Percentiles rank a stretch among this genome's conserved stretches.
phyloP scores from a whole-genome alignment of 2,113 vertebrate species.

The Melospiza georgiana region DNA sequence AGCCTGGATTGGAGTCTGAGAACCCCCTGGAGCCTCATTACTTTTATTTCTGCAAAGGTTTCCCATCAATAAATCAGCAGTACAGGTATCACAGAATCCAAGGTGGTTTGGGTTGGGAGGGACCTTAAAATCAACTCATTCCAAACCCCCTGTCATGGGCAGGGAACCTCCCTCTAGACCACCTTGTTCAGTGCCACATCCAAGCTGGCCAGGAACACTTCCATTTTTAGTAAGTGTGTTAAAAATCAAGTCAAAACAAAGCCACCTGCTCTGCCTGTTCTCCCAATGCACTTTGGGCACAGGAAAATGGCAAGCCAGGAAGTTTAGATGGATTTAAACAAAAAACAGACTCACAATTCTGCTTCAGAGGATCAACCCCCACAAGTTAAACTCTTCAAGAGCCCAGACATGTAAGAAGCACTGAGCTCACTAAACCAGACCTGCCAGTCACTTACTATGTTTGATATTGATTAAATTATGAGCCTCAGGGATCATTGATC shows the following conservation, averaged over 20 bases:
- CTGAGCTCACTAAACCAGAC: neutral
- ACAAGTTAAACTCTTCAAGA: neutral
- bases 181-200: neutral
- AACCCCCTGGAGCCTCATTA: neutral
- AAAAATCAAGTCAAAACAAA: neutral
- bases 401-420: neutral
- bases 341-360: neutral
- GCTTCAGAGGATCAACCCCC: neutral
- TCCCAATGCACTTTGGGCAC: neutral
- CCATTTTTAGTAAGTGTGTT: neutral
- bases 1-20: neutral
- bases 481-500: neutral
- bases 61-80: neutral
- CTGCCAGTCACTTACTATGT: neutral
- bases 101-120: neutral
- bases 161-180: neutral
- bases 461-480: neutral
- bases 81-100: neutral
- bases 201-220: neutral
- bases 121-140: neutral
- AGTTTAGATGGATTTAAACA: neutral
- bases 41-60: neutral
- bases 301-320: neutral
- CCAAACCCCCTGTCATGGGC: rapidly evolving
- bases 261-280: neutral